Base-by-base conservation (phyloP, 2,113 vertebrate species). In the Hiodon alosoides region DNA sequence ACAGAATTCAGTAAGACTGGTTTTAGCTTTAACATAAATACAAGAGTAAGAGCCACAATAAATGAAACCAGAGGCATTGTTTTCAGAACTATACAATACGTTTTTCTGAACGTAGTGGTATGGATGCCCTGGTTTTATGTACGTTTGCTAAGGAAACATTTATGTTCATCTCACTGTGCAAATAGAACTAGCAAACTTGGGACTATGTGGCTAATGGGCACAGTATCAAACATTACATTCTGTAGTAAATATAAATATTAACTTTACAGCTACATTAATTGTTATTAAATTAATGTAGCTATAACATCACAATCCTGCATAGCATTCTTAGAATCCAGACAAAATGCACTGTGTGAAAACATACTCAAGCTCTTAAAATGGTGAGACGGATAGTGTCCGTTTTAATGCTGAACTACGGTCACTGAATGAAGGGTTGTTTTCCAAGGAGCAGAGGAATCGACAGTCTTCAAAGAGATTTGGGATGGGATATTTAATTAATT, bases 181-280 rank as follows among this genome's bases (percentile, higher is more conserved):
- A 59, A 54, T 59, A 59, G 9, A 59, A 14, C 14, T 59, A 17
- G 16, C 5, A 31, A 7, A 55, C 52, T 78, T 62, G 3, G 71
- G 65, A 71, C 46, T 48, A 71, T 62, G 71, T 77, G 76, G 47
- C 58, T 70, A 54, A 61, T 59, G 73, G 81, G 68, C 81, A 85
- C 76, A 79, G 81, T 73, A 76, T 79, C 69, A 79, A 69, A 68
- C 9, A 66, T 73, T 81, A 85, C 81, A 86, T 84, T 86, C 77
- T 54, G 58, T 72, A 51, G 59, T 69, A 83, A 75, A 17, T 48
- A 76, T 71, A n/a, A 72, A 58, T 74, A 46, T 57, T 3, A 50
- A 67, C 65, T n/a, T 16, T 71, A 55, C 61, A 47, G 13, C 31
- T 51, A 48, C 48, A 71, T 10, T 47, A 59, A 46, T 73, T 67